A percentile compares a stretch with the other conserved stretches of the same genome.
phyloP scores from a whole-genome alignment of 2,797 vertebrate species.

The Melanotaenia boesemani region DNA sequence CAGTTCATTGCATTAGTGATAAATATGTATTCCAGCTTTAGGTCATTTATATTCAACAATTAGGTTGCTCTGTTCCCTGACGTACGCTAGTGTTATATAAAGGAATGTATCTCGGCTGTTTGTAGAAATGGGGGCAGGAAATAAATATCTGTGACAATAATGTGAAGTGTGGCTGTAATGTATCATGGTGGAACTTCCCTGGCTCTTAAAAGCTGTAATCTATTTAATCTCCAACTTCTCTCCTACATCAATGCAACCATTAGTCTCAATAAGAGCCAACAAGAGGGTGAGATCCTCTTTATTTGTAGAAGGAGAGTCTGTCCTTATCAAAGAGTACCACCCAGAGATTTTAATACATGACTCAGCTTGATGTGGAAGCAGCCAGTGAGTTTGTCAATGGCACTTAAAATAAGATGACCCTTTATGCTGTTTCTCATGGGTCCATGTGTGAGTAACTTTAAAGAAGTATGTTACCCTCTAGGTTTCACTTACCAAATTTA shows the following conservation, averaged over 20 bases:
- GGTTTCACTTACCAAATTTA: slow-evolving; percentile 5
- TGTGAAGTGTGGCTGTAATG: slow-evolving; percentile 55
- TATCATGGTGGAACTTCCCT: slow-evolving; percentile 60
- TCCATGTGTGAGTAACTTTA: slow-evolving; percentile 24
- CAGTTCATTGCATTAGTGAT: slow-evolving; percentile 17
- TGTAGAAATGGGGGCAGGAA: slow-evolving; percentile 29
- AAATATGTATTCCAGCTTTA: slow-evolving; percentile 22
- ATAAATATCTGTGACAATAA: slow-evolving; percentile 72
- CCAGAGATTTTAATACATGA: slow-evolving; percentile 45
- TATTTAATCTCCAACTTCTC: slow-evolving; percentile 64
- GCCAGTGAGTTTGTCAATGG: neutral
- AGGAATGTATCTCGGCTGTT: slow-evolving; percentile 35
- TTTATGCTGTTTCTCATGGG: slow-evolving; percentile 7
- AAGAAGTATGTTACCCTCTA: slow-evolving; percentile 22
- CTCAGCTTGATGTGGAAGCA: slow-evolving; percentile 40
- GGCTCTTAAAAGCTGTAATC: slow-evolving; percentile 65
- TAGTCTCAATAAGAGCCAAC: slow-evolving; percentile 75
- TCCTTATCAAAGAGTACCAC: slow-evolving; percentile 27
- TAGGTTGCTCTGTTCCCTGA: slow-evolving; percentile 40
- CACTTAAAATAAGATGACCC: slow-evolving; percentile 30
- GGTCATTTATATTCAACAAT: slow-evolving; percentile 30
- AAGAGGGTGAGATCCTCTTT: slow-evolving; percentile 53
- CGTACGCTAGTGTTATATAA: slow-evolving; percentile 24
- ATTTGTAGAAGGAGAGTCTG: slow-evolving; percentile 42
- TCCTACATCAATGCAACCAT: slow-evolving; percentile 62